Evolutionary conservation across 2,888 invertebrate genomes (phyloP).

Genomic region (Sceliomorpha sp.): DNA sequence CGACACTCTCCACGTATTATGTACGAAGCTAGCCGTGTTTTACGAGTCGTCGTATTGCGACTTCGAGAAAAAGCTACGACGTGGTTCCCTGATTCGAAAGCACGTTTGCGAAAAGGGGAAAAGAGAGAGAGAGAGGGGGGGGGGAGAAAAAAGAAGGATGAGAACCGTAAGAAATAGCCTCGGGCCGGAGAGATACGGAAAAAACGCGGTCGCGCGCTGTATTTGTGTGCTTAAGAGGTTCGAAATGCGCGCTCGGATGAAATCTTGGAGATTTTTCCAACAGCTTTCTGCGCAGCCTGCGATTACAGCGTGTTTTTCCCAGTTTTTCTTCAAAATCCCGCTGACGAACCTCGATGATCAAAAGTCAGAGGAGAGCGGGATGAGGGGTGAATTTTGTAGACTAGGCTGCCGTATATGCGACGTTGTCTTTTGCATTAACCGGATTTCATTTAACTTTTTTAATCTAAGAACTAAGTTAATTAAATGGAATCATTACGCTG

Average conservation of each 20-base stretch:
- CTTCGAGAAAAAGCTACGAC: constrained; percentile 52
- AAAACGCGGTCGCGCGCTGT: constrained; percentile 34
- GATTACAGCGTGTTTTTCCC: constrained; percentile 18
- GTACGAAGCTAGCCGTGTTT: constrained; percentile 39
- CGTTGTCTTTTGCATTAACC: too few species aligned
- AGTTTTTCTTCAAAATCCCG: constrained; percentile 38
- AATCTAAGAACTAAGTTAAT: too few species aligned
- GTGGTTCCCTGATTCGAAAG: constrained; percentile 50
- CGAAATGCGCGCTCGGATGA: constrained; percentile 44
- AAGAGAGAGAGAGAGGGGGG: constrained; percentile 1
- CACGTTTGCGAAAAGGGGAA: constrained; percentile 48
- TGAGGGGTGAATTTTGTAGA: too few species aligned
- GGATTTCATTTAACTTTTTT: too few species aligned
- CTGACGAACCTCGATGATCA: too few species aligned
- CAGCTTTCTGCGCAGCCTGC: constrained; percentile 35
- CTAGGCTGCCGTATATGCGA: too few species aligned
- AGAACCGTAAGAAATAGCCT: constrained; percentile 37
- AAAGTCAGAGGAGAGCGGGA: too few species aligned
- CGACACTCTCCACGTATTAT: constrained; percentile 40
- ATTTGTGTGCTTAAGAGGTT: constrained; percentile 52
- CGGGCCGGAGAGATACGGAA: constrained; percentile 43
- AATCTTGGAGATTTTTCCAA: constrained; percentile 52
- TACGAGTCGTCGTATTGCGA: constrained; percentile 52
- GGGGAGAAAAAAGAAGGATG: neutral
- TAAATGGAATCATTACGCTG: too few species aligned